Evolutionary conservation across 2,113 vertebrate genomes (phyloP).

Genomic region (Plotosus lineatus): DNA sequence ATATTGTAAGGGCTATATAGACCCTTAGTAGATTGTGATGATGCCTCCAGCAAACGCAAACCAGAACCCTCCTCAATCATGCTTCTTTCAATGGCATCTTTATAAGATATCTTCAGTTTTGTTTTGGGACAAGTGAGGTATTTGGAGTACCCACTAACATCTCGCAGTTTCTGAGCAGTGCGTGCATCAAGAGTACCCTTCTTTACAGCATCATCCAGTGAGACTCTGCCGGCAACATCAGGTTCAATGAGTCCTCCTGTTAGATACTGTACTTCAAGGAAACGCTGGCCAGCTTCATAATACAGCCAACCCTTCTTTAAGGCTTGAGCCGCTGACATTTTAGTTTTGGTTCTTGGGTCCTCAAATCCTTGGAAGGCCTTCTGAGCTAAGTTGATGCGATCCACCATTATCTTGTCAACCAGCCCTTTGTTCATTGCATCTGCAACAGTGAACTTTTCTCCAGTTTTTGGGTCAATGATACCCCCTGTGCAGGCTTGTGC

Average conservation of each 20-base stretch:
- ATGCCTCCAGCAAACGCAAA: conserved; percentile 88
- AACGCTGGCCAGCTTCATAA: conserved; percentile 94
- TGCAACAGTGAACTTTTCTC: conserved; percentile 81
- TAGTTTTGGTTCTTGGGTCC: conserved; percentile 94
- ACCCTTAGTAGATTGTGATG: conserved; percentile 92
- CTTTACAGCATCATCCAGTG: conserved; percentile 87
- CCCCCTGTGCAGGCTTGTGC: conserved; percentile 95
- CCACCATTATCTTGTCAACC: conserved; percentile 96
- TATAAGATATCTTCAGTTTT: conserved; percentile 98
- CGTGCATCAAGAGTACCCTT: conserved; percentile 89
- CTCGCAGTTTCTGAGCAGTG: conserved; percentile 92
- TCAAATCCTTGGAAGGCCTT: conserved; percentile 96
- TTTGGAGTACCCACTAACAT: conserved; percentile 87
- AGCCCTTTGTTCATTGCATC: conserved; percentile 87
- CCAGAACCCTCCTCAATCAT: conserved; percentile 92
- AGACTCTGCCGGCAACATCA: conserved; percentile 76
- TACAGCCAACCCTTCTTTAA: conserved; percentile 98
- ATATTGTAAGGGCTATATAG: conserved; percentile 94
- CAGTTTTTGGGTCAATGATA: conserved; percentile 87
- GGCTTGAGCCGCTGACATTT: conserved; percentile 96
- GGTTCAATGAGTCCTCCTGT: conserved; percentile 95
- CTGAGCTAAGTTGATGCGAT: conserved; percentile 93
- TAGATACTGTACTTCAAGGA: conserved; percentile 96
- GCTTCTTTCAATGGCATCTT: conserved; percentile 94
- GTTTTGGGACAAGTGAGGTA: conserved; percentile 98